These are phyloP conservation scores for Sebastes oblongus DNA, from an alignment of 2,797 vertebrate species.

Conservation along the genomic window DNA sequence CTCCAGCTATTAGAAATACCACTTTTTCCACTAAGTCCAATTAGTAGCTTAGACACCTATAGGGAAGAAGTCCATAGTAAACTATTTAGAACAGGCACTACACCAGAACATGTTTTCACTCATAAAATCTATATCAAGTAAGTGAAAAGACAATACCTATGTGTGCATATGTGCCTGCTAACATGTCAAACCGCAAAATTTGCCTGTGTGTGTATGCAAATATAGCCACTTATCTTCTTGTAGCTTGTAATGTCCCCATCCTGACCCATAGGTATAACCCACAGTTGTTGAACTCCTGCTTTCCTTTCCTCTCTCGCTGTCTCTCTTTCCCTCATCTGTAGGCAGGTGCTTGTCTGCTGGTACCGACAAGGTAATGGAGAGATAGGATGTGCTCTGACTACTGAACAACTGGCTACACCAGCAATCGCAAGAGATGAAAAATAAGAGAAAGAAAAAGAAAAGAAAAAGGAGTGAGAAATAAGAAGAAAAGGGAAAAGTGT, in stretches of 20 bases:
- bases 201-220: constrained; percentile 12
- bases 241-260: constrained; percentile 40
- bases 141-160: background rate
- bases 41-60: background rate
- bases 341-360: constrained; percentile 53
- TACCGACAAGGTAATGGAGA: constrained; percentile 66
- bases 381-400: constrained; percentile 48
- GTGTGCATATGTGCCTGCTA: background rate
- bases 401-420: constrained; percentile 34
- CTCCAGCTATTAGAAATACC: background rate
- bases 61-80: background rate
- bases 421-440: constrained; percentile 20
- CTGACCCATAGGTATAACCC: constrained; percentile 51
- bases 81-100: background rate
- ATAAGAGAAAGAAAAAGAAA: background rate
- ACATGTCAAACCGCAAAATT: background rate
- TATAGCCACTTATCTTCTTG: constrained; percentile 23
- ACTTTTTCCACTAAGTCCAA: background rate
- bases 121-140: background rate
- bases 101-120: background rate
- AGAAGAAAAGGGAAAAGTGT: background rate
- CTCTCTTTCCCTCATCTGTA: constrained; percentile 62
- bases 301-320: constrained; percentile 3
- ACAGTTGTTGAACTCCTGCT: constrained; percentile 51
- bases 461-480: background rate